These are phyloP conservation scores for Acrobasis suavella DNA, from an alignment of 2,888 invertebrate genomes.

Conservation along the genomic window DNA sequence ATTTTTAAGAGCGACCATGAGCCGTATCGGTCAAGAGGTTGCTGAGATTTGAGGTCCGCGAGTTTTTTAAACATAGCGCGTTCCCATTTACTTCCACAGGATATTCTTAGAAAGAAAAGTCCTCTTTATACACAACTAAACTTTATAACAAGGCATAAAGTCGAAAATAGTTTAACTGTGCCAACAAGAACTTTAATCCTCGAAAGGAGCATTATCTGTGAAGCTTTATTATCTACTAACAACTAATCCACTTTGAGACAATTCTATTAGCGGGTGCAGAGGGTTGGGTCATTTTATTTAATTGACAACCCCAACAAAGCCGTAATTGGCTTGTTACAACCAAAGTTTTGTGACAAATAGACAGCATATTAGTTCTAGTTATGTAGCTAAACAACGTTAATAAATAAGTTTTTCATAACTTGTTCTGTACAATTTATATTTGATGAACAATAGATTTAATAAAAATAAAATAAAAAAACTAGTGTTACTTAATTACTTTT, in stretches of 20 bases:
- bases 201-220: background rate
- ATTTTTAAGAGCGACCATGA: too few species aligned
- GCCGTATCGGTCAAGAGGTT: too few species aligned
- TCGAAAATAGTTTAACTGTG: constrained; percentile 3
- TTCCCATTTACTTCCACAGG: too few species aligned
- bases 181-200: constrained; percentile 11
- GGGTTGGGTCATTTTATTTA: constrained; percentile 22
- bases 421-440: too few species aligned
- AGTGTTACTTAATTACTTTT: too few species aligned
- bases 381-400: background rate
- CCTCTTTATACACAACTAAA: background rate
- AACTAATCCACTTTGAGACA: constrained; percentile 34
- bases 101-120: too few species aligned
- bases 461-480: too few species aligned
- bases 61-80: too few species aligned
- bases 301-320: constrained; percentile 20
- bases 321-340: constrained; percentile 19
- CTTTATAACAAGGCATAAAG: background rate
- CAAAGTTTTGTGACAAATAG: constrained; percentile 6
- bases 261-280: constrained; percentile 26
- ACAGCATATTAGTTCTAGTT: background rate
- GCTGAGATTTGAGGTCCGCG: too few species aligned
- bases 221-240: constrained; percentile 31
- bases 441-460: too few species aligned
- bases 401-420: too few species aligned